Evolutionary conservation across 2,797 vertebrate genomes (phyloP).

Genomic region (Pseudomugil gertrudae): DNA sequence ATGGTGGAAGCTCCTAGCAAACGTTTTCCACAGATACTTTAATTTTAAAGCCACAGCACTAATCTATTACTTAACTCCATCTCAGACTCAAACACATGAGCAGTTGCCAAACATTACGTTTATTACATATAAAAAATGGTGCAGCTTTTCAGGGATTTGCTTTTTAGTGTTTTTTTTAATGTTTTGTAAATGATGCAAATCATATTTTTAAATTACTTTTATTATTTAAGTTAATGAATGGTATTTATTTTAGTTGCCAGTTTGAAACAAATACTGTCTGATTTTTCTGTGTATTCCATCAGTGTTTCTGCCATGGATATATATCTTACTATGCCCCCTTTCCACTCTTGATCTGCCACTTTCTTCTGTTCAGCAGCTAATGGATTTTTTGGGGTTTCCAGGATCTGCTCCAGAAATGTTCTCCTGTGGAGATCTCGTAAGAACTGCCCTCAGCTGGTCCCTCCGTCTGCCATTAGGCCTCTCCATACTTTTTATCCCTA

Average conservation of each 20-base stretch:
- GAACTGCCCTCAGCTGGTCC: conserved; percentile 78
- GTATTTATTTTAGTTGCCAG: background rate
- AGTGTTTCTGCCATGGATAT: conserved; percentile 4
- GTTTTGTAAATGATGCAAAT: background rate
- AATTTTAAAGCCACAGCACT: conserved; percentile 35
- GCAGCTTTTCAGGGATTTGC: background rate
- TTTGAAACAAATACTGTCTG: conserved; percentile 1
- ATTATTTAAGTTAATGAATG: background rate
- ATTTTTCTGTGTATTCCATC: conserved; percentile 3
- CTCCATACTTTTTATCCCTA: conserved; percentile 82
- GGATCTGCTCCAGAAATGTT: conserved; percentile 77
- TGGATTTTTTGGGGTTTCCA: conserved; percentile 73
- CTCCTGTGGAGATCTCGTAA: conserved; percentile 76
- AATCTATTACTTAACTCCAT: conserved; percentile 15
- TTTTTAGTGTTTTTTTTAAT: background rate
- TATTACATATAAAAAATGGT: background rate
- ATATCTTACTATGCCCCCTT: conserved; percentile 26
- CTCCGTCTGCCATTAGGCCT: conserved; percentile 80
- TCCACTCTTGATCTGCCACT: conserved; percentile 29
- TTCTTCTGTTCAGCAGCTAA: conserved; percentile 60
- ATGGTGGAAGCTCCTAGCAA: conserved; percentile 31
- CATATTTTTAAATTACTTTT: no score
- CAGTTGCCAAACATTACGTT: conserved; percentile 18
- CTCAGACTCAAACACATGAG: conserved; percentile 49
- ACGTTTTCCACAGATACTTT: conserved; percentile 44